Base-by-base conservation (phyloP, 2,888 invertebrate genomes). In the Drosophila affinis region DNA sequence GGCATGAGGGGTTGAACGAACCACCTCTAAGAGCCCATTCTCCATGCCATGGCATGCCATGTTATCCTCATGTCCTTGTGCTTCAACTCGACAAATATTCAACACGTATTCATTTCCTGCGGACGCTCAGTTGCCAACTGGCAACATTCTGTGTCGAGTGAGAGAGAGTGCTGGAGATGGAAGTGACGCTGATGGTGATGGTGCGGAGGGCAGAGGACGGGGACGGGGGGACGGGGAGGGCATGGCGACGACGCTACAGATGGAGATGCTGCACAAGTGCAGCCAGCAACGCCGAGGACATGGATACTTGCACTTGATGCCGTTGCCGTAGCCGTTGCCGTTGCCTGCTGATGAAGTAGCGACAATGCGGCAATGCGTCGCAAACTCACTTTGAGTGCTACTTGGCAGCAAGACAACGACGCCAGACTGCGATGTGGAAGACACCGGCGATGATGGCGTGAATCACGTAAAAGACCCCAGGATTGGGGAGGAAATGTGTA, bases 51-150 rank as follows among this genome's bases (percentile, higher is more conserved):
- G 39, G 39, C 39, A 39, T 39, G 39, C 39, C 39, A 64, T 67
- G 67, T 67, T 67, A 67, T 70, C 70, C 60, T 56, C 75, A 63
- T 63, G 56, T 85, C 82, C 82, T 82, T 85, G 78, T 78, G 86
- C 82, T 82, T 85, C 82, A 72, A 78, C 85, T 84, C 85, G 87
- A 82, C 87, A 81, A 84, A 86, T 84, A 88, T 86, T 87, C 87
- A 86, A 86, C 87, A 87, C 88, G 88, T 88, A 88, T 85, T 88
- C 88, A 88, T 88, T 88, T 88, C 87, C 87, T 87, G 87, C 83
- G 87, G 85, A 85, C 87, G 85, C 81, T 81, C 84, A 79, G 81
- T 88, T 82, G 82, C 78, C 86, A 83, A 82, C 83, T 86, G 75
- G 81, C 86, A 86, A 80, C 83, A 82, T 85, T 78, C 86, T 77